Percentiles rank a stretch among this genome's conserved stretches.
Conservation (phyloP, 2,888 invertebrate genomes). For the Lydus trimaculatus region DNA sequence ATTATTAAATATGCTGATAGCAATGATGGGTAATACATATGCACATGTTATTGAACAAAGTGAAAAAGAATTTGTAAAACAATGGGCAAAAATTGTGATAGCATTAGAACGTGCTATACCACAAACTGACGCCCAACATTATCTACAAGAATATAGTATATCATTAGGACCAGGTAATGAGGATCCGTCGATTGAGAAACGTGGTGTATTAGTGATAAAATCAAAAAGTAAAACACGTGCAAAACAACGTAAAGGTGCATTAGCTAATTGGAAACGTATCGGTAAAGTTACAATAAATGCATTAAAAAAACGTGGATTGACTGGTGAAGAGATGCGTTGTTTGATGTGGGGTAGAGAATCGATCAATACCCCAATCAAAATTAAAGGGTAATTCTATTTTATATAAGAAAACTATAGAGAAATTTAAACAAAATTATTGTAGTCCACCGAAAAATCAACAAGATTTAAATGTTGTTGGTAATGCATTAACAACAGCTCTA, state of each 20-base stretch:
- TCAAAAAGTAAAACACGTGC: slow-evolving; percentile 96
- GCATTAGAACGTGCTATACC: slow-evolving; percentile 94
- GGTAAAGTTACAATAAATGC: slow-evolving; percentile 88
- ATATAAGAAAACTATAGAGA: too few species aligned
- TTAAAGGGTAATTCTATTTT: slow-evolving; percentile 62
- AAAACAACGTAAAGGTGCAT: slow-evolving; percentile 93
- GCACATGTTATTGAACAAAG: slow-evolving; percentile 97
- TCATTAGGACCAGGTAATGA: slow-evolving; percentile 79
- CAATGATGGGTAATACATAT: slow-evolving; percentile 99
- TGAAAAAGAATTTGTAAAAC: slow-evolving; percentile 98
- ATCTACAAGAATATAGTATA: slow-evolving; percentile 95
- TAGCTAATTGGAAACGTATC: slow-evolving; percentile 96
- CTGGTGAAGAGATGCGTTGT: slow-evolving; percentile 84
- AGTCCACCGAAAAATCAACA: slow-evolving; percentile 62
- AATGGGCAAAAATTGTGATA: slow-evolving; percentile 99
- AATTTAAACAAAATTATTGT: too few species aligned
- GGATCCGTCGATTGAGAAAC: slow-evolving; percentile 82
- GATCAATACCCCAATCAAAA: slow-evolving; percentile 84
- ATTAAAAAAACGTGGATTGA: slow-evolving; percentile 81
- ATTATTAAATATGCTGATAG: slow-evolving; percentile 96
- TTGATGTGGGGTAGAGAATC: slow-evolving; percentile 93
- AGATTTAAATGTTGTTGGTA: slow-evolving; percentile 63
- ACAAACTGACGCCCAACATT: slow-evolving; percentile 87
- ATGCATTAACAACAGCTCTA: slow-evolving; percentile 76
- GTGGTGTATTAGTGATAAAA: slow-evolving; percentile 98